Evolutionary conservation across 2,797 vertebrate genomes (phyloP), one percentile per base, ranked within the genome.

Genomic region (Alosa sapidissima): DNA sequence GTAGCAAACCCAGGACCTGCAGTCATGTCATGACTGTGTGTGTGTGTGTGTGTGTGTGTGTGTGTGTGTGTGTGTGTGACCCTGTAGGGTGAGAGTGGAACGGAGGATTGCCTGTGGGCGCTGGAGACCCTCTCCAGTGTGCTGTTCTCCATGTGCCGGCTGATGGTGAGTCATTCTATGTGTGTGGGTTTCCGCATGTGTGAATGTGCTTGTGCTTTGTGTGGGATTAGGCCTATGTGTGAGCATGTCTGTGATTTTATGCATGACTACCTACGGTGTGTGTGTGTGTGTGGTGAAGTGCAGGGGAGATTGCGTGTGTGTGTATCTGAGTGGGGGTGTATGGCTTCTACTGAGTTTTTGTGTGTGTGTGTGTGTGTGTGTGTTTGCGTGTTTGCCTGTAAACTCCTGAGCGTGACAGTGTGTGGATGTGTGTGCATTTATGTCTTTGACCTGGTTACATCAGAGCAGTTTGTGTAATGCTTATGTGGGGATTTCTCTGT

Each of bases 71-170:
- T 65, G 54, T 83, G 33, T 83, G 58, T 68, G 5, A 24, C 89
- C 89, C 92, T 85, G 84, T 81, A 99, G 98, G 98, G 98, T 0
- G 97, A 99, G 94, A 97, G 94, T 84, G 98, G 98, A 21, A 93
- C 91, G 13, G 96, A 97, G 83, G 98, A 99, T 93, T 99, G 98
- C 89, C 88, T 97, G 90, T 95, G 93, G 93, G 97, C 98, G 85
- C 94, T 99, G 92, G 97, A 99, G 94, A 99, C 98, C 78, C 95
- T 99, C 92, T 99, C 98, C 87, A 97, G 97, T 81, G 96, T 99
- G 88, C 94, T 99, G 41, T 96, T 98, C 92, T 97, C 97, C 91
- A 97, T 99, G 96, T 99, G 98, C 95, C 96, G 96, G 91, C 95
- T 99, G 87, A 99, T 99, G 98, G 98, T 99, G 95, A 97, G 97